These are phyloP conservation scores for Druon quercuslanigerum DNA, from an alignment of 1,140 invertebrate species.

Conservation along the genomic window DNA sequence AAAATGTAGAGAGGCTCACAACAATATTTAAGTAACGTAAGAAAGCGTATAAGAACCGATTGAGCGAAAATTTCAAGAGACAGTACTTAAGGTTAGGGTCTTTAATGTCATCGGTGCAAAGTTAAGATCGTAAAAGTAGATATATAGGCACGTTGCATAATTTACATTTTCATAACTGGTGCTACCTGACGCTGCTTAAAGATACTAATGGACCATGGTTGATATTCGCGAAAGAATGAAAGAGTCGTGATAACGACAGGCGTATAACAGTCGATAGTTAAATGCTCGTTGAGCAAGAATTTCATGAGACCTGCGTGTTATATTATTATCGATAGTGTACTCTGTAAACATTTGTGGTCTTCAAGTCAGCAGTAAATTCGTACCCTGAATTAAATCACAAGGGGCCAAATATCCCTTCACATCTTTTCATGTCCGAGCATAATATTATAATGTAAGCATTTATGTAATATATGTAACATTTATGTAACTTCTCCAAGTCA, in stretches of 20 bases:
- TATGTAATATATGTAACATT: too few relatives aligned
- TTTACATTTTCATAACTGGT: slow-evolving; percentile 27
- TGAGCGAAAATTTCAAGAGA: slow-evolving; percentile 6
- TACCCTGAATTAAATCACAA: slow-evolving; percentile 26
- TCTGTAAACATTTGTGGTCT: slow-evolving; percentile 17
- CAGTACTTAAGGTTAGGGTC: slow-evolving; percentile 25
- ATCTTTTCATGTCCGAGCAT: slow-evolving; percentile 8
- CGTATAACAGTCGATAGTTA: slow-evolving; percentile 23
- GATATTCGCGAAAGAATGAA: slow-evolving; percentile 27
- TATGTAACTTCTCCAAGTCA: slow-evolving; percentile 26
- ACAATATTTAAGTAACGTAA: background rate
- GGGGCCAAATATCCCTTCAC: slow-evolving; percentile 22
- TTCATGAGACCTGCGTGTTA: slow-evolving; percentile 21
- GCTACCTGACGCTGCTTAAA: slow-evolving; percentile 25
- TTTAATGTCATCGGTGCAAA: slow-evolving; percentile 22
- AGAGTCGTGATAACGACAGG: slow-evolving; percentile 27
- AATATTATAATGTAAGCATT: slow-evolving; percentile 10
- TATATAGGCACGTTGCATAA: slow-evolving; percentile 23
- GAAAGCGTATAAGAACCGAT: slow-evolving; percentile 14
- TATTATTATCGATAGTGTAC: slow-evolving; percentile 24
- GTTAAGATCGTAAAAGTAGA: slow-evolving; percentile 21
- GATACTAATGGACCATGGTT: slow-evolving; percentile 21
- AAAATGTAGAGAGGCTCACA: slow-evolving; percentile 5
- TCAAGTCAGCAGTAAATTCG: slow-evolving; percentile 12
- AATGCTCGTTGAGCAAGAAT: slow-evolving; percentile 30